These are phyloP conservation scores for Trinectes maculatus DNA, from an alignment of 2,113 vertebrate species.

Conservation along the genomic window DNA sequence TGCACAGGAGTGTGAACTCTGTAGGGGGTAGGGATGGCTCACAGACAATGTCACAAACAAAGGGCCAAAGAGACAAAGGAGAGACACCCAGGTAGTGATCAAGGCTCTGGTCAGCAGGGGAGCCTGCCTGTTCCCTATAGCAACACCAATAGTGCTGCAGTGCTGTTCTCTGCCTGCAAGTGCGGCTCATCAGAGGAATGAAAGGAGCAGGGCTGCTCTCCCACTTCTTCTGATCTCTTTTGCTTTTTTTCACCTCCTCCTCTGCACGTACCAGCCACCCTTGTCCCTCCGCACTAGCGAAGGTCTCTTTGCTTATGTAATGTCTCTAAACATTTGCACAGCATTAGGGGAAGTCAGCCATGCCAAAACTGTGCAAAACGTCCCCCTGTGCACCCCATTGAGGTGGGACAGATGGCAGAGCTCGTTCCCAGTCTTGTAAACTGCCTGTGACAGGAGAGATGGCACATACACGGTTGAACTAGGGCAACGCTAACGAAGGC, in stretches of 20 bases:
- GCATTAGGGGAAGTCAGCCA: conserved; percentile 78
- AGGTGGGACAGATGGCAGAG: conserved; percentile 81
- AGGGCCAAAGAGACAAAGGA: too few species aligned
- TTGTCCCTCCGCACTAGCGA: conserved; percentile 21
- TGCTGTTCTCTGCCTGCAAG: conserved; percentile 35
- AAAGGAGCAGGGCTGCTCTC: conserved; percentile 28
- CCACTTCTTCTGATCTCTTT: conserved; percentile 18
- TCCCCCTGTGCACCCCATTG: conserved; percentile 72
- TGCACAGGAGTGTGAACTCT: too few species aligned
- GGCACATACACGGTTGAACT: conserved; percentile 60
- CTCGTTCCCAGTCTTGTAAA: conserved; percentile 77
- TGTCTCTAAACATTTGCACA: conserved; percentile 78
- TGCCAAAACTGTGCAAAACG: conserved; percentile 77
- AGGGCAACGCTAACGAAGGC: conserved; percentile 53
- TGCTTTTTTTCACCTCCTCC: not conserved
- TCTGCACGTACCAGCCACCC: conserved; percentile 25
- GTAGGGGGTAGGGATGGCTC: too few species aligned
- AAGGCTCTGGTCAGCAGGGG: too few species aligned
- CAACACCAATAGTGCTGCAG: conserved; percentile 23
- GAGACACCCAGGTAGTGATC: too few species aligned
- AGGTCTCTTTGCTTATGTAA: conserved; percentile 74
- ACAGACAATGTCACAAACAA: too few species aligned
- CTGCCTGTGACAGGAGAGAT: conserved; percentile 71
- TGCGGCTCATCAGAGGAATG: conserved; percentile 6
- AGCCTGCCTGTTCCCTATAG: conserved; percentile 15